phyloP scores from a whole-genome alignment of 1,140 invertebrate species.

The Hydropsyche tenuis region DNA sequence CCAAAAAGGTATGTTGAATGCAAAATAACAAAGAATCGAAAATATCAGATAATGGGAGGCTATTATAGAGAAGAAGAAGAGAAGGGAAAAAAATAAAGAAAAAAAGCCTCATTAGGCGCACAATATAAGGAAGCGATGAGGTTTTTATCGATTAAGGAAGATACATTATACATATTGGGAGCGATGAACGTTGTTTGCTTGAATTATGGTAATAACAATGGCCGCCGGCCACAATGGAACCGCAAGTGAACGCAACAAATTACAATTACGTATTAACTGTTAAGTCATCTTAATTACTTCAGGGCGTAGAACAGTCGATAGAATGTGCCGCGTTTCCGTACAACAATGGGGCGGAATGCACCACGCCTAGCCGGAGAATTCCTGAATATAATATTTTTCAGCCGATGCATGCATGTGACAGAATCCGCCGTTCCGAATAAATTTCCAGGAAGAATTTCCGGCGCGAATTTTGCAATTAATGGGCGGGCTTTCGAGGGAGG shows the following conservation, averaged over 20 bases:
- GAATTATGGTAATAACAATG: slow-evolving; percentile 1
- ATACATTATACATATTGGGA: slow-evolving; percentile 14
- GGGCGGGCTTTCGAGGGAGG: slow-evolving; percentile 2
- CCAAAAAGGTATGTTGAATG: background rate
- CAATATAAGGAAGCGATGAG: slow-evolving; percentile 27
- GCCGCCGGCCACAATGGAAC: background rate
- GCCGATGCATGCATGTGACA: slow-evolving; percentile 12
- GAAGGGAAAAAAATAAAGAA: background rate
- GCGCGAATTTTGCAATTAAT: slow-evolving; percentile 18
- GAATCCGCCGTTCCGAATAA: slow-evolving; percentile 10
- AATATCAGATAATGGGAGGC: slow-evolving; percentile 17
- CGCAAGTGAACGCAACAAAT: background rate
- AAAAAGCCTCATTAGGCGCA: slow-evolving; percentile 22
- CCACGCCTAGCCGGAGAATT: background rate
- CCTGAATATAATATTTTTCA: background rate
- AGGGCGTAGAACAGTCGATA: background rate
- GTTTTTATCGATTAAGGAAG: slow-evolving; percentile 15
- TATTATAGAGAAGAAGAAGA: slow-evolving; percentile 5
- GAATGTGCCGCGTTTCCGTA: background rate
- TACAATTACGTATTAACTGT: background rate
- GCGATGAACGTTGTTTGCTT: no score
- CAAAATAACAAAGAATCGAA: slow-evolving; percentile 28
- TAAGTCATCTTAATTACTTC: slow-evolving; percentile 26
- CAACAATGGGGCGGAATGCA: background rate
- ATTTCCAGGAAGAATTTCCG: background rate